Evolutionary conservation across 1,140 invertebrate species (phyloP), one percentile per base, ranked within the genome.

Genomic region (Neodiprion lecontei): DNA sequence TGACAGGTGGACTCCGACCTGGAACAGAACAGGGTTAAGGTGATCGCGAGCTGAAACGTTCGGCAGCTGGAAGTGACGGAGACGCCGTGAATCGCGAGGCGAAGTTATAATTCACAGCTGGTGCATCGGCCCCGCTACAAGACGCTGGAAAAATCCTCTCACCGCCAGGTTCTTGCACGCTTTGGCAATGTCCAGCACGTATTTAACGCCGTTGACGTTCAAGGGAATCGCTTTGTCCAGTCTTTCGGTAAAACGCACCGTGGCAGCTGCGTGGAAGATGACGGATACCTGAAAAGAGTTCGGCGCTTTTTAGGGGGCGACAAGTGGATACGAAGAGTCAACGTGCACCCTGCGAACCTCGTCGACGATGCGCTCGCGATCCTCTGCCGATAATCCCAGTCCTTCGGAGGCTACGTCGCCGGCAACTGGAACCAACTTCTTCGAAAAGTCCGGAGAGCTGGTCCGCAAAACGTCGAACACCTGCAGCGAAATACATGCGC

Each of bases 251-350:
- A 94, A 94, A 47, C 91, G 85, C 0, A 93, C 91, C 0, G 92
- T 93, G 0, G 92, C 92, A 2, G 92, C 92, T 65, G 90, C 89
- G 80, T 94, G 92, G 83, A 93, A 92, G 0, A 93, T 90, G n/a
- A 92, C 86, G 8, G 90, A 88, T 1, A 90, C 89, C 87, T 87
- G 10, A 77, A 80, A 1, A 61, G n/a, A 17, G 53, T 40, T 40
- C 5, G 28, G 2, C 5, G 28, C 0, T 40, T 40, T 40, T 40
- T 5, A 40, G 2, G 28, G 28, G 28, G 2, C 28, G 28, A 40
- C 28, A 3, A 40, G 2, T 40, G 28, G 28, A 40, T 40, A 40
- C 5, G 28, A 40, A 40, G 28, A 40, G 28, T 40, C 28, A 40
- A 40, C 5, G 28, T 40, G 28, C 28, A 40, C 5, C 28, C 53